phyloP scores from a whole-genome alignment of 1,140 invertebrate genomes.

The Camponotus vicinus region DNA sequence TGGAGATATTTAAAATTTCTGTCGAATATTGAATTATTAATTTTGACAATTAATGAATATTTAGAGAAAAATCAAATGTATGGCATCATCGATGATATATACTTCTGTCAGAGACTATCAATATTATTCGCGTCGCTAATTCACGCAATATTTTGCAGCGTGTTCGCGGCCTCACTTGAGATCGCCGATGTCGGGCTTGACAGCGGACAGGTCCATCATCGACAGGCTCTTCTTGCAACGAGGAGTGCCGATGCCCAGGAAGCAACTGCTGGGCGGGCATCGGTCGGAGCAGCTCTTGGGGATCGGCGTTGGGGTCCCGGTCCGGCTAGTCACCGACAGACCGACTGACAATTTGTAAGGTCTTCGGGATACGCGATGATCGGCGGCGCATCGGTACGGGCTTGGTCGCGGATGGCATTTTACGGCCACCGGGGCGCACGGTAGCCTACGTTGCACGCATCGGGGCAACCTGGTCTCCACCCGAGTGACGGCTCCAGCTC shows the following conservation, averaged over 20 bases:
- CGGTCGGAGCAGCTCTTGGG: constrained; percentile 61
- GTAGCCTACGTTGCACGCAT: constrained; percentile 71
- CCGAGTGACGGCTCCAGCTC: constrained; percentile 43
- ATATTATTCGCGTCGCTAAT: neutral
- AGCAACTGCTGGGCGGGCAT: constrained; percentile 13
- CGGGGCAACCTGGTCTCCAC: constrained; percentile 54
- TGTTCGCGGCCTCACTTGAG: constrained; percentile 67
- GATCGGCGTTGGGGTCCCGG: constrained; percentile 35
- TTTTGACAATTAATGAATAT: neutral
- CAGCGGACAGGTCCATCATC: constrained; percentile 75
- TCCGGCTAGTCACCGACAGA: constrained; percentile 16
- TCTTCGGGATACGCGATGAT: constrained; percentile 66
- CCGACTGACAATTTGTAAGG: constrained; percentile 63
- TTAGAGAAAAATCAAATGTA: neutral
- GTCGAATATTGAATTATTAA: neutral
- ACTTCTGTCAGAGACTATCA: no score
- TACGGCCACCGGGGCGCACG: constrained; percentile 66
- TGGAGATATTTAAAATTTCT: neutral
- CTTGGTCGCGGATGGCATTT: constrained; percentile 68
- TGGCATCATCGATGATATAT: no score
- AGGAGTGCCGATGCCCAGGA: constrained; percentile 43
- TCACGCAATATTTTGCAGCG: neutral
- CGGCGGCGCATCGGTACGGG: constrained; percentile 64
- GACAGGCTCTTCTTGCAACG: constrained; percentile 80
- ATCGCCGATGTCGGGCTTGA: constrained; percentile 64